Percentiles rank a stretch among this genome's conserved stretches.
Evolutionary conservation across 2,888 invertebrate genomes (phyloP).

Genomic region (Actias luna): DNA sequence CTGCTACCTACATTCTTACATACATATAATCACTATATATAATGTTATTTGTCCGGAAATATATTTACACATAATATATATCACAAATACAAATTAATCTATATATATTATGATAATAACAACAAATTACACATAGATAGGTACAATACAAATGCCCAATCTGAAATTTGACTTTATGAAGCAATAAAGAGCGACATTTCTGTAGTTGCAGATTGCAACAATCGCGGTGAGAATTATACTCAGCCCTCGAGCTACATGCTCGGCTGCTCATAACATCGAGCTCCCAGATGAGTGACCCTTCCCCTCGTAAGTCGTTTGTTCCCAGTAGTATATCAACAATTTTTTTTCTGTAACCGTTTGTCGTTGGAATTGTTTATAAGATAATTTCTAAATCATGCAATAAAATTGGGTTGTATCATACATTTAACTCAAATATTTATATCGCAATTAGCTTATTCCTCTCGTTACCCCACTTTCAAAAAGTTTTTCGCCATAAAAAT

Average conservation of each 20-base stretch:
- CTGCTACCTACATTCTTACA: too few species aligned
- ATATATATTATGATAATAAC: slow-evolving; percentile 12
- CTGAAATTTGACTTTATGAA: slow-evolving; percentile 4
- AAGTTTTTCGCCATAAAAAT: too few species aligned
- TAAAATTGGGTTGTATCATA: too few species aligned
- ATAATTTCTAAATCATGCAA: too few species aligned
- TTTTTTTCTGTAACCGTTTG: not conserved
- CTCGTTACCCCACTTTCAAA: too few species aligned
- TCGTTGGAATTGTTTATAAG: too few species aligned
- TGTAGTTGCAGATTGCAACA: not conserved
- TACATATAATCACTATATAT: too few species aligned
- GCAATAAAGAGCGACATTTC: not conserved
- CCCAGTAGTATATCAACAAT: not conserved
- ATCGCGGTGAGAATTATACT: not conserved
- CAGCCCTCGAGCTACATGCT: not conserved
- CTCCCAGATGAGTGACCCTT: not conserved
- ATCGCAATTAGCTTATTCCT: too few species aligned
- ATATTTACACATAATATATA: too few species aligned
- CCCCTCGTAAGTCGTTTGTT: not conserved
- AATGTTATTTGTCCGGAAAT: too few species aligned
- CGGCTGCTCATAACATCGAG: not conserved
- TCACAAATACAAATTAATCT: slow-evolving; percentile 14
- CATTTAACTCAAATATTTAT: too few species aligned
- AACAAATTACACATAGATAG: slow-evolving; percentile 15
- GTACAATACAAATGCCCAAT: not conserved